phyloP scores from a whole-genome alignment of 2,888 invertebrate genomes.

The Clanis bilineata region DNA sequence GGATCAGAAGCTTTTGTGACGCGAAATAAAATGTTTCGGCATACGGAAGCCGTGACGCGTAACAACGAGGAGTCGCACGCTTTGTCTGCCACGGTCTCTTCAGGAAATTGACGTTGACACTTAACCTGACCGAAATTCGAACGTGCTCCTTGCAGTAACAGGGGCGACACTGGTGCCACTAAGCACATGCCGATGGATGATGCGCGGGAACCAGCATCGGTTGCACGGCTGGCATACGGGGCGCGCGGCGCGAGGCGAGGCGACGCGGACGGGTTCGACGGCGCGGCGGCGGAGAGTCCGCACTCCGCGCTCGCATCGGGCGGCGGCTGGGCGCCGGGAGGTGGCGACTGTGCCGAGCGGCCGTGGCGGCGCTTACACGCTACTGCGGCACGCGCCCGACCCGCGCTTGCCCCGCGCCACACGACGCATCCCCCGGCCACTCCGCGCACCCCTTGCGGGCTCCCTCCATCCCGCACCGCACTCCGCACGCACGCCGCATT shows the following conservation, averaged over 20 bases:
- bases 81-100: constrained; percentile 30
- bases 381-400: constrained; percentile 77
- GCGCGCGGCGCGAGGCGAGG: constrained; percentile 36
- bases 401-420: constrained; percentile 49
- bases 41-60: constrained; percentile 17
- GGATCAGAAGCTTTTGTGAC: constrained; percentile 5
- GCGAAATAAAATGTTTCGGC: background rate
- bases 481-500: constrained; percentile 79
- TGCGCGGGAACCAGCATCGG: constrained; percentile 56
- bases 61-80: constrained; percentile 32
- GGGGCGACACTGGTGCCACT: constrained; percentile 20
- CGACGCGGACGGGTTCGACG: constrained; percentile 48
- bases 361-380: constrained; percentile 76
- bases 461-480: constrained; percentile 40
- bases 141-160: constrained; percentile 37
- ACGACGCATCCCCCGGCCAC: constrained; percentile 60
- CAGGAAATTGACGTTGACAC: constrained; percentile 33
- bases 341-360: constrained; percentile 63
- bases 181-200: constrained; percentile 9
- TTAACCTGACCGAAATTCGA: constrained; percentile 37
- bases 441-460: constrained; percentile 52
- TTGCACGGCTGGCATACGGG: constrained; percentile 42
- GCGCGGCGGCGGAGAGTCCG: constrained; percentile 44
- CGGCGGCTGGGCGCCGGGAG: constrained; percentile 37
- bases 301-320: constrained; percentile 55